Base-by-base conservation (phyloP, 1,140 invertebrate genomes). In the Anthonomus grandis region DNA sequence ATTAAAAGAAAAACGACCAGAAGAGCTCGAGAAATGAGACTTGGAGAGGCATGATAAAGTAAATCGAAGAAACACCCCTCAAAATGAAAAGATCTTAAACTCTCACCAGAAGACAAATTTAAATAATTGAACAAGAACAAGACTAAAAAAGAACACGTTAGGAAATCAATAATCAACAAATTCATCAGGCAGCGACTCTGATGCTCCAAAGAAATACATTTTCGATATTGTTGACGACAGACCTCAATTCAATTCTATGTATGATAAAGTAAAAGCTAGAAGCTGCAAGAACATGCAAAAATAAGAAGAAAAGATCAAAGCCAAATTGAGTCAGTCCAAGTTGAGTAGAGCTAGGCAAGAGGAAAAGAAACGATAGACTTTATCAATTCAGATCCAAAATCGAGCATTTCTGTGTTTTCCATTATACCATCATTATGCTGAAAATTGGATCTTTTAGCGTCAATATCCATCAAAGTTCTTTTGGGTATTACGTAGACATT, bases 251-350 rank as follows among this genome's bases (percentile, higher is more conserved):
- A 92, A 95, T 55, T 97, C 94, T 24, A 98, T 98, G 95, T 98
- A 98, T 73, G 95, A 97, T 71, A 97, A 97, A 76, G 93, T 98
- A 0, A 98, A 98, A 76, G 90, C 93, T 3, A 83, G 94, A 36
- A 95, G 93, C 19, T 94, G 88, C 50, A 92, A 92, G 71, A 90
- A 91, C 68, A 90, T 91, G 86, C 89, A 92, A 73, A 92, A 91
- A 70, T 82, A 91, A 64, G 90, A 93, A 68, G 89, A 93, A 73
- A 86, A 86, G 72, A 81, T 93, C 17, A 90, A 92, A 71, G 90
- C 92, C 15, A 93, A 93, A 74, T 93, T 95, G 67, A 89, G 85
- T 64, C 87, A 91, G 65, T 70, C 95, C 27, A 93, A 95, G 69
- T 87, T 93, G 70, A 89, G 88, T 69, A 78, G 90, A 56, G 89